phyloP scores from a whole-genome alignment of 2,113 vertebrate genomes.

The Thunnus maccoyii region DNA sequence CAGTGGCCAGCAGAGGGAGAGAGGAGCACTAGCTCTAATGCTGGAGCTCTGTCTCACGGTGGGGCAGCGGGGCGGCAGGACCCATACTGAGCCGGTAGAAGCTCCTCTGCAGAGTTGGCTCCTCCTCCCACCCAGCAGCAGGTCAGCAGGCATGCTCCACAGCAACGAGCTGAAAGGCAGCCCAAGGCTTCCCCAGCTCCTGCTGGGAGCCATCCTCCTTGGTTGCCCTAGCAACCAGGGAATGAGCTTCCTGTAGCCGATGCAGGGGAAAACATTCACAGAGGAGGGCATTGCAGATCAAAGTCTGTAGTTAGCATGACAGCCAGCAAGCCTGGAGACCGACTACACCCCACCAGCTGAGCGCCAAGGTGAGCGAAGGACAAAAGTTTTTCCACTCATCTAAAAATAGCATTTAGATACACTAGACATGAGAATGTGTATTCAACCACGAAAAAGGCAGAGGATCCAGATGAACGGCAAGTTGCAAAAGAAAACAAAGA shows the following conservation, averaged over 20 bases:
- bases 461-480: conserved; percentile 15
- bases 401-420: conserved; percentile 70
- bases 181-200: conserved; percentile 73
- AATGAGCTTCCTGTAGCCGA: conserved; percentile 61
- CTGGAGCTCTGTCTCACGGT: conserved; percentile 62
- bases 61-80: conserved; percentile 61
- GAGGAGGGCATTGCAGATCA: conserved; percentile 62
- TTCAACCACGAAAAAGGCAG: conserved; percentile 11
- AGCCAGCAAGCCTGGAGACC: conserved; percentile 30
- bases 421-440: conserved; percentile 5
- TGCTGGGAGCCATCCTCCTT: conserved; percentile 72
- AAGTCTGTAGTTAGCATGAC: conserved; percentile 59
- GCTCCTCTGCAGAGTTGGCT: conserved; percentile 72
- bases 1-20: conserved; percentile 69
- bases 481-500: conserved; percentile 24
- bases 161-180: conserved; percentile 67
- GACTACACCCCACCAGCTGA: conserved; percentile 46
- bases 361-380: conserved; percentile 71
- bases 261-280: conserved; percentile 39
- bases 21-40: conserved; percentile 37
- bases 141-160: conserved; percentile 60
- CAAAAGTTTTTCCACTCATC: conserved; percentile 63
- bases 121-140: conserved; percentile 63
- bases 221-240: conserved; percentile 81
- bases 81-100: conserved; percentile 48